These are phyloP conservation scores for Andricus quercusramuli DNA, from an alignment of 2,888 invertebrate species.

Conservation along the genomic window DNA sequence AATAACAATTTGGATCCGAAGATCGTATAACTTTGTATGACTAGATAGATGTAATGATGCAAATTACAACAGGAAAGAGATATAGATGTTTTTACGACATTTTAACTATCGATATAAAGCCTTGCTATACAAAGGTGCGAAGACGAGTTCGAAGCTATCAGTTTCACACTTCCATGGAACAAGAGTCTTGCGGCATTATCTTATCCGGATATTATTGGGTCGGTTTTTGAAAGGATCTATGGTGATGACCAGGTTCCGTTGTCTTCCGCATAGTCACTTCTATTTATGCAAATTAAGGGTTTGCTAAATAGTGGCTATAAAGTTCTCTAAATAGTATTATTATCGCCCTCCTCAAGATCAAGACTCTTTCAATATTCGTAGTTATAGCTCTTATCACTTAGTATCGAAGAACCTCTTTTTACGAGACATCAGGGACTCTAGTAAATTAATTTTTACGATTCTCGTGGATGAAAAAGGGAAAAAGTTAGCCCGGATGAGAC, in stretches of 20 bases:
- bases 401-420: background rate
- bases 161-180: conserved; percentile 48
- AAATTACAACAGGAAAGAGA: conserved; percentile 19
- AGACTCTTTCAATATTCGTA: background rate
- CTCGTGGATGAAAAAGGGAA: conserved; percentile 8
- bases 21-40: conserved; percentile 16
- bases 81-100: conserved; percentile 23
- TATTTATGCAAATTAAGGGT: conserved; percentile 58
- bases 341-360: background rate
- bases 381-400: background rate
- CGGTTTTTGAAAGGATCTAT: conserved; percentile 58
- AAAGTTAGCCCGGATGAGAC: background rate
- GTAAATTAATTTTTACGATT: conserved; percentile 26
- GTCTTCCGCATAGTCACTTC: conserved; percentile 38
- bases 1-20: conserved; percentile 3
- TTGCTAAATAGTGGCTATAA: conserved; percentile 51
- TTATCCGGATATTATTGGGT: conserved; percentile 65
- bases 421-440: background rate
- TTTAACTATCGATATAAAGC: conserved; percentile 34
- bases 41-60: conserved; percentile 11
- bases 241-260: conserved; percentile 54
- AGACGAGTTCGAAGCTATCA: conserved; percentile 17
- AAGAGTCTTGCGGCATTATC: conserved; percentile 60
- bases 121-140: background rate
- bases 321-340: conserved; percentile 54